Evolutionary conservation across 2,888 invertebrate species (phyloP).

Genomic region (Rhamnusium bicolor): DNA sequence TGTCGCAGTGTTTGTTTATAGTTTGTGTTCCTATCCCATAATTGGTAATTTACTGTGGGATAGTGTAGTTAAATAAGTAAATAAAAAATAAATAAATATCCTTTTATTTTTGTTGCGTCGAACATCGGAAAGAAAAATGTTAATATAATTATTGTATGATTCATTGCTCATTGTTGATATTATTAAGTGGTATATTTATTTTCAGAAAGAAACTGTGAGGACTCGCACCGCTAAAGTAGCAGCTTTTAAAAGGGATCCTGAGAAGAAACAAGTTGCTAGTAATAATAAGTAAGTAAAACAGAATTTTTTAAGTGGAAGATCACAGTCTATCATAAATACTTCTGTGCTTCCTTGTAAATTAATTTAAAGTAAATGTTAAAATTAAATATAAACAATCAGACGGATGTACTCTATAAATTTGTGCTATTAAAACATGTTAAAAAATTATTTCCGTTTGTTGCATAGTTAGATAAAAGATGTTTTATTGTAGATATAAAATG

Average conservation of each 20-base stretch:
- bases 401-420: neutral
- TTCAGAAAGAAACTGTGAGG: slow-evolving; percentile 39
- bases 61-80: no score
- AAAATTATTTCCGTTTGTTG: neutral
- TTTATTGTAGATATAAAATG: neutral
- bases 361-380: neutral
- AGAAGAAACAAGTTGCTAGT: slow-evolving; percentile 23
- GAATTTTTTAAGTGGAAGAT: neutral
- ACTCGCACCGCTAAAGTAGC: slow-evolving; percentile 15
- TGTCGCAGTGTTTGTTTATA: no score
- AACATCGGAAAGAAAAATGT: no score
- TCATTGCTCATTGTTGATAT: no score
- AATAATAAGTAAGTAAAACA: slow-evolving; percentile 34
- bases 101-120: no score
- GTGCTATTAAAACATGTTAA: neutral
- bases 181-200: slow-evolving; percentile 3
- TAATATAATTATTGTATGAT: no score
- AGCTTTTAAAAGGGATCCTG: slow-evolving; percentile 32
- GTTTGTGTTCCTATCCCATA: no score
- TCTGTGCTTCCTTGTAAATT: neutral
- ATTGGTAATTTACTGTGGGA: no score
- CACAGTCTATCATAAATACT: neutral
- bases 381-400: neutral
- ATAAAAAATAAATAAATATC: no score
- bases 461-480: neutral